Percentiles rank a stretch among this genome's conserved stretches.
Conservation (phyloP, 2,113 vertebrate genomes). For the Leptosomus discolor region DNA sequence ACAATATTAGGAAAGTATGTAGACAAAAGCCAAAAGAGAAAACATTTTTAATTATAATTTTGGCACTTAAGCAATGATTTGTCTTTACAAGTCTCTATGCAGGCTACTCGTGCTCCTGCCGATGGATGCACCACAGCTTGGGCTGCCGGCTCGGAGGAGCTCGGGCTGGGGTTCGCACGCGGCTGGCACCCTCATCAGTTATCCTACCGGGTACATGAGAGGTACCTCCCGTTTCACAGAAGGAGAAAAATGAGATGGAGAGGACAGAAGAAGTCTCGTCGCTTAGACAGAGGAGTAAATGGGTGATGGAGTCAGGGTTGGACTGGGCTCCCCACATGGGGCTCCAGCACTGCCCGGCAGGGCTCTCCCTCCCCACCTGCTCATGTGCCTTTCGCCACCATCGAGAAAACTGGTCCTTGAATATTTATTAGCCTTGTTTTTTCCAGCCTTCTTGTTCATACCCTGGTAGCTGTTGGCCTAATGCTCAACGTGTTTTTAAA, state of each 20-base stretch:
- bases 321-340: not conserved
- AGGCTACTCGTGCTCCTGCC: not conserved
- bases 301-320: not conserved
- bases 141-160: not conserved
- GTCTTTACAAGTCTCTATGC: not conserved
- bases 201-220: not conserved
- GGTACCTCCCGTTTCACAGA: rapidly evolving
- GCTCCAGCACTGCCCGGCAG: not conserved
- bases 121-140: rapidly evolving
- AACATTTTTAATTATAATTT: slow-evolving; percentile 39
- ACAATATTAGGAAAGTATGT: slow-evolving; percentile 38
- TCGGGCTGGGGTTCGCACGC: rapidly evolving
- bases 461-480: not conserved
- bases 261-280: not conserved
- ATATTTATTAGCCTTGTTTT: not conserved
- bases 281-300: rapidly evolving
- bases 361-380: not conserved
- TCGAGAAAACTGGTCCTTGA: rapidly evolving
- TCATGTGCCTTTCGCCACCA: not conserved
- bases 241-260: not conserved
- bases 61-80: not conserved
- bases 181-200: not conserved
- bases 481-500: not conserved
- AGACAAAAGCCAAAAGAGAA: slow-evolving; percentile 19
- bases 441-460: not conserved